Evolutionary conservation across 2,113 vertebrate genomes (phyloP), one percentile per base, ranked within the genome.

Genomic region (Tragelaphus scriptus): DNA sequence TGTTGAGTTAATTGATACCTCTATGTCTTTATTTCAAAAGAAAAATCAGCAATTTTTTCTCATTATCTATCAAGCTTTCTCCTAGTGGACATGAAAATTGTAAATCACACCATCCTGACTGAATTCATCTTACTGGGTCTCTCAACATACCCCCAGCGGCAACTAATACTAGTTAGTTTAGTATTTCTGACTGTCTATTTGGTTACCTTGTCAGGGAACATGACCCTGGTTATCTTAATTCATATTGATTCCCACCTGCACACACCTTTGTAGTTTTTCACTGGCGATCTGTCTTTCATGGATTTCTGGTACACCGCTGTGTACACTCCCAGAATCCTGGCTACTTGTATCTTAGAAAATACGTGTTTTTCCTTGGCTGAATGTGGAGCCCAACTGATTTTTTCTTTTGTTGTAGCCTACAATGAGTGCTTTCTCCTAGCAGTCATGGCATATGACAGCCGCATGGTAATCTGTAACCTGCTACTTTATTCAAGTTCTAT

Each of bases 181-280:
- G 8, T 97, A 55, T 98, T 98, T 96, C 75, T 96, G 36, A 51
- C 7, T 0, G 40, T 95, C 51, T 98, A 98, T 9, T 5, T 97
- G 58, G 19, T 77, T 6, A 98, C 89, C 3, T 77, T 98, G 2
- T 32, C 56, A 0, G 97, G 98, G 1, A 98, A 98, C 79, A 63
- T 98, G 58, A 95, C 89, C 12, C 56, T 98, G 26, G 90, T 98
- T 3, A 12, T 68, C 12, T 81, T 97, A 90, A 98, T 98, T 44
- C 2, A 0, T 5, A 13, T 4, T 9, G 97, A 98, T 53, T 94
- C 97, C 26, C 17, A 0, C 21, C 93, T 98, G 13, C 96, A 98
- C 28, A 98, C 84, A 1, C 98, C 98, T 13, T 97, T 97, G 98
- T 98, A 98, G 53, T 98, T 98, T 94, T 98, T 98, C 80, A 96